These are phyloP conservation scores for Prunella strophiata DNA, from an alignment of 2,797 vertebrate species.

Conservation along the genomic window DNA sequence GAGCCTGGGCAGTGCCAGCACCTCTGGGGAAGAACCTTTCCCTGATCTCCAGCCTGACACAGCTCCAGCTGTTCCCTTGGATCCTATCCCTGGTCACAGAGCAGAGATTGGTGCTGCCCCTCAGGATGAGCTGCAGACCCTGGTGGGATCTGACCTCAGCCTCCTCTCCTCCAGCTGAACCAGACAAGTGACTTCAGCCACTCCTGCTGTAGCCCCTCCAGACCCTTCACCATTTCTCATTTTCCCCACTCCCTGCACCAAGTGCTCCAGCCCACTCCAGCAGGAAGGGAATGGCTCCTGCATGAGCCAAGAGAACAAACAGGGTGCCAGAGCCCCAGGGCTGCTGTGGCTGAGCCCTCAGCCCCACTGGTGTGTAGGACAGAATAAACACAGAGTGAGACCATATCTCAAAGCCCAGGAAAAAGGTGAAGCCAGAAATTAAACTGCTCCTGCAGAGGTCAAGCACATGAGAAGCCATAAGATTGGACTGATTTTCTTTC, in stretches of 20 bases:
- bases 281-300: not conserved
- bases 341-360: not conserved
- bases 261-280: not conserved
- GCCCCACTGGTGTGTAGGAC: fast-evolving
- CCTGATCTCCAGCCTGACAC: fast-evolving
- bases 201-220: fast-evolving
- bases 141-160: not conserved
- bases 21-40: not conserved
- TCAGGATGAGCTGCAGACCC: not conserved
- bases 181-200: not conserved
- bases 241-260: not conserved
- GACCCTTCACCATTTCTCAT: not conserved
- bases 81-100: not conserved
- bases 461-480: not conserved
- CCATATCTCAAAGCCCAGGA: not conserved
- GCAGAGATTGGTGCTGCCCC: not conserved
- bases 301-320: not conserved
- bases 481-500: not conserved
- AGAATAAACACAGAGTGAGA: not conserved
- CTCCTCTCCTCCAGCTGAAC: not conserved
- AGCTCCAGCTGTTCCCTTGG: not conserved
- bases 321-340: not conserved
- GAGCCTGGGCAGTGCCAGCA: not conserved
- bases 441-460: not conserved
- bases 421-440: not conserved